A percentile compares a stretch with the other conserved stretches of the same genome.
These are phyloP conservation scores for Tamias sibiricus DNA, from an alignment of 2,113 vertebrate species.

Conservation along the genomic window DNA sequence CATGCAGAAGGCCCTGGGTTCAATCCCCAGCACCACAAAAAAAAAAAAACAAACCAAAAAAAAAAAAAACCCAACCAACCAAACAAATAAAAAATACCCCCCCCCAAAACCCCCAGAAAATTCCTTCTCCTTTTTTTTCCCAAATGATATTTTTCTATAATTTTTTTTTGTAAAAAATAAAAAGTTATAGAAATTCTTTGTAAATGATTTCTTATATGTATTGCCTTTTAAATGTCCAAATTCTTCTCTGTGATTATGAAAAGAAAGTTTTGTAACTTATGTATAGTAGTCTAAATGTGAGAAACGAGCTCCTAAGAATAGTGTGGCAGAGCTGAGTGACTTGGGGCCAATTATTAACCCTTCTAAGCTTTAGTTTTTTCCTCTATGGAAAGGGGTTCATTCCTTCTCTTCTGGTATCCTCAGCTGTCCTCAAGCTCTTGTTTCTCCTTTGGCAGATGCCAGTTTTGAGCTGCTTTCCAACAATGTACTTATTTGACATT, in stretches of 20 bases:
- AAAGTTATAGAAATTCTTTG: background rate
- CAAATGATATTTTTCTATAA: conserved; percentile 22
- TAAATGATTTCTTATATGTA: background rate
- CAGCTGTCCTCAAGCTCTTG: background rate
- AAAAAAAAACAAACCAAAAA: no score
- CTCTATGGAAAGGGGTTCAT: no score
- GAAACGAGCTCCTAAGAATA: background rate
- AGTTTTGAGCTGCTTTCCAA: background rate
- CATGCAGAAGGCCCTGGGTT: no score
- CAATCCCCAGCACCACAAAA: no score
- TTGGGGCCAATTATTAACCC: background rate
- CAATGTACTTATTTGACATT: background rate
- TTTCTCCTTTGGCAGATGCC: background rate
- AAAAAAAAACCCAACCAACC: no score
- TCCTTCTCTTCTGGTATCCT: background rate
- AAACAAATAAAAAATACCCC: no score
- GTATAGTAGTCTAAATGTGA: background rate
- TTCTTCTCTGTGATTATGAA: background rate
- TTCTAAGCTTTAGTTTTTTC: background rate
- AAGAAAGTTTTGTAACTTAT: background rate
- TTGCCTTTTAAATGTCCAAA: background rate
- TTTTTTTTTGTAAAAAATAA: background rate
- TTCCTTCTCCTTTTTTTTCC: background rate
- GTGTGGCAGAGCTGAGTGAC: no score
- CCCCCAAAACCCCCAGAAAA: no score